Percentiles rank a stretch among this genome's conserved stretches.
Conservation (phyloP, 35 echinoderm and acorn worm genomes). For the Acanthaster planci region DNA sequence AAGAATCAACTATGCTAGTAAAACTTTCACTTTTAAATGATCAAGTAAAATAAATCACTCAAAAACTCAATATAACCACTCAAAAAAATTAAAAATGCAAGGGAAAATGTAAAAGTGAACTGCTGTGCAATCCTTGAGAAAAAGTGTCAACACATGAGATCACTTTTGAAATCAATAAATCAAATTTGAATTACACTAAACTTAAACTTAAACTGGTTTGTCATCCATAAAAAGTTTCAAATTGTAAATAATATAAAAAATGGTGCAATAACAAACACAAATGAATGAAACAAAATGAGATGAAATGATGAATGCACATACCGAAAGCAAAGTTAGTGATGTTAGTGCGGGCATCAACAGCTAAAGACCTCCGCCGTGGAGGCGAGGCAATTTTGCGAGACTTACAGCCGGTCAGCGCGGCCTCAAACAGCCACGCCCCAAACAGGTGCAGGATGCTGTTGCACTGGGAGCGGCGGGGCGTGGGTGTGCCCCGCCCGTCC, state of each 20-base stretch:
- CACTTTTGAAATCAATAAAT: too few relatives aligned
- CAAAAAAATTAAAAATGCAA: too few relatives aligned
- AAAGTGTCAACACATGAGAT: too few relatives aligned
- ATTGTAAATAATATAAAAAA: neutral
- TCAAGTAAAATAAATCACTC: too few relatives aligned
- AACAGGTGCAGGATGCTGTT: constrained; percentile 96
- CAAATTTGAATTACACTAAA: too few relatives aligned
- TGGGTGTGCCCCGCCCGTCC: constrained; percentile 11
- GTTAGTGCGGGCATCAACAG: constrained; percentile 49
- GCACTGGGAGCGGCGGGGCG: constrained; percentile 77
- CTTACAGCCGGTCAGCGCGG: constrained; percentile 97
- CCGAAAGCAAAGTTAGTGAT: constrained; percentile 51
- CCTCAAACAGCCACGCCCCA: constrained; percentile 99
- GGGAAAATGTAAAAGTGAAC: too few relatives aligned
- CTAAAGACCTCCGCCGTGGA: constrained; percentile 67
- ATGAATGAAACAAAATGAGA: constrained; percentile 34
- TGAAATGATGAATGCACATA: constrained; percentile 47
- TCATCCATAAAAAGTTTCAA: too few relatives aligned
- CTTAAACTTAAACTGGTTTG: too few relatives aligned
- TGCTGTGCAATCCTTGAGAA: too few relatives aligned
- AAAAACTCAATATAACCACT: too few relatives aligned
- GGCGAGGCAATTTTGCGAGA: constrained; percentile 52
- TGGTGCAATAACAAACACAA: neutral
- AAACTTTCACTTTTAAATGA: too few relatives aligned
- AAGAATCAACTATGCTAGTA: too few relatives aligned